Evolutionary conservation across 2,113 vertebrate species (phyloP).

Genomic region (Macroglossus sobrinus): DNA sequence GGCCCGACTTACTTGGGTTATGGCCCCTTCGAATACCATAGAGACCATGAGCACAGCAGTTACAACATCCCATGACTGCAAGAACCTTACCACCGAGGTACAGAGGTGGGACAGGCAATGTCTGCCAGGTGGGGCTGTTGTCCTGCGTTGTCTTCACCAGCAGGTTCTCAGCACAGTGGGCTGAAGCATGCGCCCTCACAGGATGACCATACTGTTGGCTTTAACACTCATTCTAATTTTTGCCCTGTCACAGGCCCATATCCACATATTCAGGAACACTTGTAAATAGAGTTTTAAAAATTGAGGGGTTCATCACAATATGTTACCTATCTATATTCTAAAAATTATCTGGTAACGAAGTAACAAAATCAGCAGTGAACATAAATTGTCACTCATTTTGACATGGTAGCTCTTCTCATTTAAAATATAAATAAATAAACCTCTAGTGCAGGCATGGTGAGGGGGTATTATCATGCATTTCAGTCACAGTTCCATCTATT

Average conservation of each 20-base stretch:
- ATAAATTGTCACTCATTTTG: not conserved
- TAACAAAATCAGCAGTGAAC: not conserved
- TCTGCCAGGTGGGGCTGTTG: not conserved
- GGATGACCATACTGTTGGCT: not conserved
- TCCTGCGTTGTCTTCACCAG: rapidly evolving
- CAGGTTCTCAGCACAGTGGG: not conserved
- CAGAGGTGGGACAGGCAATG: rapidly evolving
- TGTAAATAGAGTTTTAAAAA: not conserved
- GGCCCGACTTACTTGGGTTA: not conserved
- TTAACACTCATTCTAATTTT: not conserved
- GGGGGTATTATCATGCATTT: not conserved
- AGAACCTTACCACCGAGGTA: not conserved
- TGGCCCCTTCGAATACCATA: rapidly evolving
- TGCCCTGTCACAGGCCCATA: not conserved
- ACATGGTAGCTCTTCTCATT: not conserved
- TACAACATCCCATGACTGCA: rapidly evolving
- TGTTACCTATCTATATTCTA: not conserved
- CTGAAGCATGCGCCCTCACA: not conserved
- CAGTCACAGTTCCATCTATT: not conserved
- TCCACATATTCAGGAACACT: not conserved
- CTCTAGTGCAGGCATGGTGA: not conserved
- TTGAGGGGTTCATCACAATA: not conserved
- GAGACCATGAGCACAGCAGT: not conserved
- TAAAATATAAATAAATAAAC: not conserved
- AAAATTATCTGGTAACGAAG: not conserved